Conservation (phyloP, 2,888 invertebrate species). For the Andrena fulva region DNA sequence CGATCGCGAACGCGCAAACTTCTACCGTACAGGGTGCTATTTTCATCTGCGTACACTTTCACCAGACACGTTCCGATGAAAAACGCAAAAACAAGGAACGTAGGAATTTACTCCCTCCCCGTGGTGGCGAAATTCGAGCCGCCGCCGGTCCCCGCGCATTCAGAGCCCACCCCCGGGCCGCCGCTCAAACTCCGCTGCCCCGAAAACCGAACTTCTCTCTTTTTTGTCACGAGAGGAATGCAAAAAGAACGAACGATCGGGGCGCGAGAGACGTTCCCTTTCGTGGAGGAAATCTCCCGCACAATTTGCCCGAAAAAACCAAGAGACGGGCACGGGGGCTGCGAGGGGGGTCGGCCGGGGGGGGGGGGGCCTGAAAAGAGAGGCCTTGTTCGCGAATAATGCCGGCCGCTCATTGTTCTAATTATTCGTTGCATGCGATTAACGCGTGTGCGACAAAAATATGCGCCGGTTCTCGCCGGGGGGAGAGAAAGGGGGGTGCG, state of each 20-base stretch:
- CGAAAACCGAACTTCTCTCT: constrained; percentile 8
- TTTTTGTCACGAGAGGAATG: constrained; percentile 51
- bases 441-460: constrained; percentile 76
- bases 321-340: constrained; percentile 68
- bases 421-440: constrained; percentile 84
- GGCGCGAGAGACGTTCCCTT: constrained; percentile 54
- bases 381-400: constrained; percentile 81
- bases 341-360: constrained; percentile 62
- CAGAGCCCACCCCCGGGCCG: not conserved
- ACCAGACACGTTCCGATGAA: not conserved
- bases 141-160: constrained; percentile 20
- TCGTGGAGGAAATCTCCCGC: constrained; percentile 46
- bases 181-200: not conserved
- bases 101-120: constrained; percentile 20
- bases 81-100: constrained; percentile 1
- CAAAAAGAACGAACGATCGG: constrained; percentile 57
- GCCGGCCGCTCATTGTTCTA: constrained; percentile 84
- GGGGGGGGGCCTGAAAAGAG: constrained; percentile 72
- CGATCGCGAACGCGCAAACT: not conserved
- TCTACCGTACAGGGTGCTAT: not conserved
- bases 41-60: not conserved
- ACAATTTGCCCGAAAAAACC: constrained; percentile 38
- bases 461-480: constrained; percentile 54
- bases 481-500: constrained; percentile 52
- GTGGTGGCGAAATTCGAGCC: constrained; percentile 49